These are phyloP conservation scores for Sinohyriopsis cumingii DNA, from an alignment of 2,888 invertebrate genomes.

Conservation along the genomic window DNA sequence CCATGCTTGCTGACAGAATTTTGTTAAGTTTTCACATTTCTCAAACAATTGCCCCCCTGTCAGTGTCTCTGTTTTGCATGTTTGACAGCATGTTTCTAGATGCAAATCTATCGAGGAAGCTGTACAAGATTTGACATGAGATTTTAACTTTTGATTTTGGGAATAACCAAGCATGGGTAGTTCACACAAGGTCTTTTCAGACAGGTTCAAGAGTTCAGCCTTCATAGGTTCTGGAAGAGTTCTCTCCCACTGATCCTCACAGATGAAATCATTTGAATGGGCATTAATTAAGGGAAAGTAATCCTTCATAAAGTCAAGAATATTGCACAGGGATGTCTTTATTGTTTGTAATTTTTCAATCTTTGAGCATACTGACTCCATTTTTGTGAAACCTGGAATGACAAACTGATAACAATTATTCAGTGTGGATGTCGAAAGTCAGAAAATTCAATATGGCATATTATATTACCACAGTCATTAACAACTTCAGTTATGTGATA, in stretches of 20 bases:
- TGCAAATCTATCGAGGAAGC: not conserved
- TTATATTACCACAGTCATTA: no score
- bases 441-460: no score
- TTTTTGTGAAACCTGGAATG: no score
- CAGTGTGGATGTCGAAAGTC: no score
- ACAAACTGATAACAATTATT: no score
- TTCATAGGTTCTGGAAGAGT: conserved; percentile 42
- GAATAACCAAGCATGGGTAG: not conserved
- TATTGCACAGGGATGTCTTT: conserved; percentile 19
- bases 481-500: no score
- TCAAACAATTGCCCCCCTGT: not conserved
- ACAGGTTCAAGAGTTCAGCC: conserved; percentile 38
- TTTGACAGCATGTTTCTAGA: not conserved
- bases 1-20: conserved; percentile 31
- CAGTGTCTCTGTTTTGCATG: not conserved
- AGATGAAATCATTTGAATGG: conserved; percentile 62
- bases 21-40: conserved; percentile 1
- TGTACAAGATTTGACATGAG: not conserved
- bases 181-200: conserved; percentile 33
- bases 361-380: no score
- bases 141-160: not conserved
- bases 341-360: conserved; percentile 10
- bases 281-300: conserved; percentile 61
- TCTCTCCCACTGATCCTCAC: conserved; percentile 51
- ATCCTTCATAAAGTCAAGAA: conserved; percentile 40